Percentiles rank a stretch among this genome's conserved stretches.
These are phyloP conservation scores for Leptatherina wallacei DNA, from an alignment of 2,797 vertebrate species.

Conservation along the genomic window DNA sequence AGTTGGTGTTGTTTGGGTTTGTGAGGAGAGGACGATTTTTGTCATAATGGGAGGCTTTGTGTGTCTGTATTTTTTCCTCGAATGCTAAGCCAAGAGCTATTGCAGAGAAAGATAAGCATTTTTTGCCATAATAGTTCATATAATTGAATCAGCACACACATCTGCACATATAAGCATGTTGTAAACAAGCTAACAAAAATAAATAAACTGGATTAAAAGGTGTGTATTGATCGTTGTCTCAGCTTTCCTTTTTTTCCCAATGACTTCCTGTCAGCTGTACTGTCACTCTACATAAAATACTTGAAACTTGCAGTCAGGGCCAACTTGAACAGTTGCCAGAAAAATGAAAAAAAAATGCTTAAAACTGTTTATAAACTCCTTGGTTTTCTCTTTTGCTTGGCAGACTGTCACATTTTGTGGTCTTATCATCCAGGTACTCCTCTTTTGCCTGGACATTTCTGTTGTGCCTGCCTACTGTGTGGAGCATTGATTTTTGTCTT, in stretches of 20 bases:
- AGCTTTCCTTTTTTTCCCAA: neutral
- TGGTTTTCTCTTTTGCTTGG: neutral
- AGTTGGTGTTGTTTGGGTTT: conserved; percentile 19
- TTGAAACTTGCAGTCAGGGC: neutral
- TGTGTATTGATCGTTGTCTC: neutral
- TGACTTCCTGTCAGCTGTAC: neutral
- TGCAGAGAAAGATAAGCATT: neutral
- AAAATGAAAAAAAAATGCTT: neutral
- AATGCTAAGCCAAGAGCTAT: neutral
- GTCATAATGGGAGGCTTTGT: neutral
- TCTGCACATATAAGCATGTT: neutral
- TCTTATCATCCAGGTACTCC: too few relatives aligned
- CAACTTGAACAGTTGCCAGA: neutral
- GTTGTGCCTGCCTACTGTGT: too few relatives aligned
- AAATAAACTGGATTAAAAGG: neutral
- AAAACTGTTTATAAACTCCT: neutral
- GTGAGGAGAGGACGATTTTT: conserved; percentile 26
- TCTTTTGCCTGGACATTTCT: too few relatives aligned
- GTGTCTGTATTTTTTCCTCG: neutral
- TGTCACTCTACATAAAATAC: neutral
- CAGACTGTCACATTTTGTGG: neutral
- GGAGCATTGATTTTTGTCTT: too few relatives aligned
- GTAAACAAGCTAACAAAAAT: neutral
- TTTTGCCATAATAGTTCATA: neutral
- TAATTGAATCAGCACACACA: neutral